Conservation (phyloP, 2,113 vertebrate species). For the Cynoglossus semilaevis region DNA sequence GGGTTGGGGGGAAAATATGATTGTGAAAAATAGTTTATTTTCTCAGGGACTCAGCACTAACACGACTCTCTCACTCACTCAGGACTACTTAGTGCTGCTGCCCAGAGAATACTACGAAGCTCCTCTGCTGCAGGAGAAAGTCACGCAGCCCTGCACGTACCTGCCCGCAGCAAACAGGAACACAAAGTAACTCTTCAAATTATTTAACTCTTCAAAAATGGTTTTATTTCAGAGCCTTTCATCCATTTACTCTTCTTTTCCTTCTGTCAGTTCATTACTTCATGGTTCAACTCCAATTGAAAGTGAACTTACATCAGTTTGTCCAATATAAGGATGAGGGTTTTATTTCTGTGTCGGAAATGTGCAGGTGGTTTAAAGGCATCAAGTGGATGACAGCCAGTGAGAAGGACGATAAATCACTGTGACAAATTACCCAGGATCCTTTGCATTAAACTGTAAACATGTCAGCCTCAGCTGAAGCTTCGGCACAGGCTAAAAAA, state of each 20-base stretch:
- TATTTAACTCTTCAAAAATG: not conserved
- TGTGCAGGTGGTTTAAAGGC: not conserved
- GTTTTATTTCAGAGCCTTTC: not conserved
- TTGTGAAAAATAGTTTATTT: not conserved
- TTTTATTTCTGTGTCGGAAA: not conserved
- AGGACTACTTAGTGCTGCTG: conserved; percentile 94
- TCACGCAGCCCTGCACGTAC: conserved; percentile 83
- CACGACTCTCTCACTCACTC: conserved; percentile 10
- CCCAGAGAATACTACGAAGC: conserved; percentile 90
- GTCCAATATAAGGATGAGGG: not conserved
- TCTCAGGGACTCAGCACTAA: not conserved
- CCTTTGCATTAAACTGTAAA: not conserved
- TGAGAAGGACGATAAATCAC: not conserved
- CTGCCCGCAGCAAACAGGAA: conserved; percentile 34
- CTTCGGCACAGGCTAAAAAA: not conserved
- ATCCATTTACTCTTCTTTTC: conserved; percentile 1
- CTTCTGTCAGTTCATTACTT: not conserved
- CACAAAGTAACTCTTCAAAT: conserved; percentile 77
- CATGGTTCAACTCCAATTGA: not conserved
- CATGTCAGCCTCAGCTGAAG: not conserved
- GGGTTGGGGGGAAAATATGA: not conserved
- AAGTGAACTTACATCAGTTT: not conserved
- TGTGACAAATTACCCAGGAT: not conserved
- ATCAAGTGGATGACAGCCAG: not conserved
- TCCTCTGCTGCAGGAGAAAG: conserved; percentile 77